Evolutionary conservation across 2,888 invertebrate genomes (phyloP), one percentile per base, ranked within the genome.

Genomic region (Drosophila multiciliata): DNA sequence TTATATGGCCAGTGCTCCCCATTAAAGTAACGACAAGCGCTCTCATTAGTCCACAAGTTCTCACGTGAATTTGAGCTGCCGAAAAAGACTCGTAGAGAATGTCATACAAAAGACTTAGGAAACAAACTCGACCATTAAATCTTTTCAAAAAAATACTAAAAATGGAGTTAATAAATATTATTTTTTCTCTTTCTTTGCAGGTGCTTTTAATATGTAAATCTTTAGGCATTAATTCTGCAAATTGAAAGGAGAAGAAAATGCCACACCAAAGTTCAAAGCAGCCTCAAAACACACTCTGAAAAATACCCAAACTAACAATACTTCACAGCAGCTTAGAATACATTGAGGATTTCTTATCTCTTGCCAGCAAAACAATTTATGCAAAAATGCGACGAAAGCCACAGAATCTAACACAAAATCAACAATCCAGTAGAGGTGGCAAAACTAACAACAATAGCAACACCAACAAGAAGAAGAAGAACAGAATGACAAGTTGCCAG

Each of bases 321-420:
- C 48, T 36, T n/a, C 52, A 72, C 40, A 52, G 38, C n/a, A 60
- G 59, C 53, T 57, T 32, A 60, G 67, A 68, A 71, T 48, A 55
- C 36, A 65, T 61, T 36, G 55, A 66, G 60, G 69, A 67, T 72
- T 75, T 75, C 57, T 65, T 50, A 35, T 48, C 45, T 50, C 64
- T 29, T 23, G 64, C 45, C 52, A 48, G 61, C 38, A 36, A 65
- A 75, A 74, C 54, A 66, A 73, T 87, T 77, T 87, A 85, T 83
- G 85, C 85, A 80, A 82, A 83, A 78, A 87, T 87, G 87, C 86
- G 82, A 82, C 87, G 86, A 87, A 87, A 84, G 86, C 73, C 87
- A 59, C 83, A 86, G 62, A 83, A 75, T 49, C 55, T 75, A 74
- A 78, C 64, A 76, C 64, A 86, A 74, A 70, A 57, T 53, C 67